Evolutionary conservation across 2,113 vertebrate genomes (phyloP).

Genomic region (Apodemus sylvaticus): DNA sequence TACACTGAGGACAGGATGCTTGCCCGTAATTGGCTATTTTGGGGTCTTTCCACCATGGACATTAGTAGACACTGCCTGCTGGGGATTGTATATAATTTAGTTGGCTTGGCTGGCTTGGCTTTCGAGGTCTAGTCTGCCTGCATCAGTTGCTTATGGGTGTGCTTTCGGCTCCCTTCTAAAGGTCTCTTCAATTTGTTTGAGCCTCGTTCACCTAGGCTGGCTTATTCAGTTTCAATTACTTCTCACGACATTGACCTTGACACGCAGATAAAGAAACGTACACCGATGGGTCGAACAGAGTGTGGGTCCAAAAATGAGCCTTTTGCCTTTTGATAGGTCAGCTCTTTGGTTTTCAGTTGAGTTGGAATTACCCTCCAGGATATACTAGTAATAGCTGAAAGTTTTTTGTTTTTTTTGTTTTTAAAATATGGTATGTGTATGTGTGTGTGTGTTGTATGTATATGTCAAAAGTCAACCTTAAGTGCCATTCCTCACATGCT

Average conservation of each 20-base stretch:
- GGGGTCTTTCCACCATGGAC: not conserved
- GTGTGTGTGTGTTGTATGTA: not conserved
- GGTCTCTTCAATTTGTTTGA: slow-evolving; percentile 4
- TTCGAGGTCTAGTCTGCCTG: not conserved
- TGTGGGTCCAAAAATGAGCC: not conserved
- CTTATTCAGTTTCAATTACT: slow-evolving; percentile 31
- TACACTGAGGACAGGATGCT: not conserved
- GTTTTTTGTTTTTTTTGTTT: no score
- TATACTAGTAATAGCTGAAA: not conserved
- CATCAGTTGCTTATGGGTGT: not conserved
- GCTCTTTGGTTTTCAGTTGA: not conserved
- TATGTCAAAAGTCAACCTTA: not conserved
- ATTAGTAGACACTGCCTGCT: not conserved
- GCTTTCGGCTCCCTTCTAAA: not conserved
- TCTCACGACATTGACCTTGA: not conserved
- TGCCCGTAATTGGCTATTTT: not conserved
- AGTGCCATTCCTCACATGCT: not conserved
- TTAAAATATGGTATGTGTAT: no score
- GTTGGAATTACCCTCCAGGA: not conserved
- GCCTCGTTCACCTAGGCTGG: not conserved
- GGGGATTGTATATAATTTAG: slow-evolving; percentile 3
- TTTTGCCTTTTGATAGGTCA: not conserved
- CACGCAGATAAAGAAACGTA: not conserved
- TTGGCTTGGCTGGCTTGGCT: not conserved
- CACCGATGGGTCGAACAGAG: not conserved